Base-by-base conservation (phyloP, 1,140 invertebrate species). In the Nasonia longicornis region DNA sequence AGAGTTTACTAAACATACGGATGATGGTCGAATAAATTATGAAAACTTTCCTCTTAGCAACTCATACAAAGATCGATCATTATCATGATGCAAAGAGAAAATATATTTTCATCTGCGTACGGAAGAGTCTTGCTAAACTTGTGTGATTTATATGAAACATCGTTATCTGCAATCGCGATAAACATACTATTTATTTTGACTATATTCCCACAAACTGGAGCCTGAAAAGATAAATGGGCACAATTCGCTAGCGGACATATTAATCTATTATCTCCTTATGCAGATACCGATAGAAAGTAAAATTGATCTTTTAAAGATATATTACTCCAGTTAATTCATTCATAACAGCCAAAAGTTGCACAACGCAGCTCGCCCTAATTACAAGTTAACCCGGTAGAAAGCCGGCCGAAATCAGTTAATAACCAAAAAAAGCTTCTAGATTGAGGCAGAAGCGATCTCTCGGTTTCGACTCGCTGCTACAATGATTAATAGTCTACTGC, bases 391-490 rank as follows among this genome's bases (percentile, higher is more conserved):
- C n/a, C 8, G n/a, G n/a, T 72, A 38, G 48, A 72, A 72, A 72
- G 70, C 42, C 11, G n/a, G 0, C 42, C 16, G 38, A 72, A 72
- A 42, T 71, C 69, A 72, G 42, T 72, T 48, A 72, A 72, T 45
- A 72, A 72, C n/a, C 35, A n/a, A 14, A 72, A 22, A 10, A 72
- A 72, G 70, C 42, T 72, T 72, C 26, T n/a, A 72, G n/a, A 72
- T 48, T 72, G 14, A 26, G 22, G 70, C 16, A 72, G 42, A 72
- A 48, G n/a, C 3, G 22, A 48, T 11, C 70, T 22, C n/a, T 45
- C 20, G 14, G 14, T 14, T 26, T 42, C 6, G 22, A 67, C 35
- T 29, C 26, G 20, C 31, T 22, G n/a, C 70, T 45, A 72, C n/a
- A 48, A 72, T 72, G 35, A 72, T 72, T 48, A 72, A 72, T 72